These are phyloP conservation scores for Indicator maculatus DNA, from an alignment of 2,113 vertebrate genomes.

Conservation along the genomic window DNA sequence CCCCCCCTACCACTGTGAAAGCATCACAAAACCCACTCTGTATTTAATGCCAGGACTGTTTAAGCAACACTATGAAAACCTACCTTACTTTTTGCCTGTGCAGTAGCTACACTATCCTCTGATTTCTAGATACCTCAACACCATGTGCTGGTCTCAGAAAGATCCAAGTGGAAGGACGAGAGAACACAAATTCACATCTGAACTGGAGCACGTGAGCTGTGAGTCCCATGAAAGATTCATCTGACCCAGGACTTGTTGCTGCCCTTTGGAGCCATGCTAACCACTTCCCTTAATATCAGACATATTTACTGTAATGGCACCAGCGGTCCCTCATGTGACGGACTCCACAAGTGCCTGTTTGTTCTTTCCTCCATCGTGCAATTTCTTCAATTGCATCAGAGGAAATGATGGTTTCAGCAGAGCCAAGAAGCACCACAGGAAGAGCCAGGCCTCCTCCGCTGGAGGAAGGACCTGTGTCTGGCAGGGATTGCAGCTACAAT, in stretches of 20 bases:
- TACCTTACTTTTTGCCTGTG: background rate
- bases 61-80: background rate
- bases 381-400: conserved; percentile 32
- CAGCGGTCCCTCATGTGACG: conserved; percentile 13
- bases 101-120: background rate
- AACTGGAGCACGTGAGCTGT: fast-evolving
- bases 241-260: background rate
- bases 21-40: background rate
- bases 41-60: background rate
- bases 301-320: background rate
- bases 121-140: background rate
- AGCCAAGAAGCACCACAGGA: background rate
- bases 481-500: fast-evolving
- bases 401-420: conserved; percentile 33
- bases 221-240: background rate
- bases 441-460: background rate
- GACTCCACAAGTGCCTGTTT: conserved; percentile 26
- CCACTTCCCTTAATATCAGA: conserved; percentile 26
- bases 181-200: background rate
- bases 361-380: conserved; percentile 31
- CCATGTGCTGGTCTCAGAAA: background rate
- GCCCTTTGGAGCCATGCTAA: background rate
- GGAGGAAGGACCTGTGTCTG: background rate
- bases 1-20: background rate
- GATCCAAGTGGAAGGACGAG: background rate